Conservation (phyloP, 2,113 vertebrate species). For the Protobothrops flavoviridis region DNA sequence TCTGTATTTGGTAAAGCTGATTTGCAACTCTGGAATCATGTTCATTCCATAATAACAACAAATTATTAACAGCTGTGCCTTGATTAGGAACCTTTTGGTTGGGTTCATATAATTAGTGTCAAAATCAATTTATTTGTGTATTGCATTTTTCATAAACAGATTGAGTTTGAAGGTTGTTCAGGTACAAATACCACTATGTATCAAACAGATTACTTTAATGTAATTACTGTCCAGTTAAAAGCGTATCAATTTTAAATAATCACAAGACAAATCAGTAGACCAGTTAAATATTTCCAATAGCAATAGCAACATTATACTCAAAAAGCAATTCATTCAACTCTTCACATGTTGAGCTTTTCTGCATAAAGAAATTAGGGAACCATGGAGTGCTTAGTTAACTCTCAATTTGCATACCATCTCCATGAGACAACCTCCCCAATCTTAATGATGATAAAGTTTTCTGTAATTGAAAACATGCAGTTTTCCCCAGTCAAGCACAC, state of each 20-base stretch:
- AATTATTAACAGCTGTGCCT: neutral
- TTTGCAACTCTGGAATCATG: neutral
- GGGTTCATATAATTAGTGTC: neutral
- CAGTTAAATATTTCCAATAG: neutral
- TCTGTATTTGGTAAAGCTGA: neutral
- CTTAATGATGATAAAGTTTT: neutral
- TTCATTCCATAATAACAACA: neutral
- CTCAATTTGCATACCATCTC: neutral
- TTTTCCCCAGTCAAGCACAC: neutral
- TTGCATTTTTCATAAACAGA: neutral
- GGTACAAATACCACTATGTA: neutral
- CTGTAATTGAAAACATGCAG: neutral
- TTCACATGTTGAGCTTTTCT: neutral
- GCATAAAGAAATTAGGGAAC: neutral
- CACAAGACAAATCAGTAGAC: neutral
- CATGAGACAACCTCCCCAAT: neutral
- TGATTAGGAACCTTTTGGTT: constrained; percentile 28
- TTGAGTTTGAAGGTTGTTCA: neutral
- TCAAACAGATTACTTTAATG: neutral
- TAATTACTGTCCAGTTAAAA: neutral
- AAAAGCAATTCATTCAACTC: neutral
- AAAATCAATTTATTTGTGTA: neutral
- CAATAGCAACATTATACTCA: neutral
- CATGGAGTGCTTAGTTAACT: neutral
- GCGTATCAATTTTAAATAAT: neutral